Base-by-base conservation (phyloP, 2,113 vertebrate genomes). In the Oophaga pumilio region DNA sequence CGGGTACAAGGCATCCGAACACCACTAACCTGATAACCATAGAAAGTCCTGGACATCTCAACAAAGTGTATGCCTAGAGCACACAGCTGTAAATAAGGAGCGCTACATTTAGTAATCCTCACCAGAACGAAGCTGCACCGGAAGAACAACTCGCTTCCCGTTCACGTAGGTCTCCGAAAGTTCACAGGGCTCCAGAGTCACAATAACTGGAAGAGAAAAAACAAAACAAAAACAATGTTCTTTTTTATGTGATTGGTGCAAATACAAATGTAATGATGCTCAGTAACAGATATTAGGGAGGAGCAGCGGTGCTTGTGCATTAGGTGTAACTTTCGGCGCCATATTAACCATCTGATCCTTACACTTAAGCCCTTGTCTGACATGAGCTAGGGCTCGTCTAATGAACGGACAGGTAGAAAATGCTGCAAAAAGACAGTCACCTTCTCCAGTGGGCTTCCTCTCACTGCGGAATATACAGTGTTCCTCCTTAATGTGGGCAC, bases 101-200 rank as follows among this genome's bases (percentile, higher is more conserved):
- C 53, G 9, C 33, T 0, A 43, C 33, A 43, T 43, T 43, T 43
- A 43, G 33, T 43, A 43, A 43, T 77, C 8, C 92, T 94, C 90
- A 99, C 98, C 98, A 93, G 98, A 99, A 81, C 98, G 97, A 33
- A 99, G 88, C 91, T 99, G 97, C 85, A 99, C 97, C 0, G 96
- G 93, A 76, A 96, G 95, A 26, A 94, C 93, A 56, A 99, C 98
- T 59, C 98, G 96, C 90, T 99, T 99, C 91, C 98, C 98, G 5
- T 99, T 99, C 84, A 99, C 98, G 0, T 99, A 99, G 0, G 98
- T 99, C 93, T 99, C 98, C 0, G 98, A 99, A 74, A 94, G 94
- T 85, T 98, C 97, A 89, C 98, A 99, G 43, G 98, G 98, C 89
- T 99, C 97, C 91, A 99, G 89, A 79, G 96, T 95, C 82, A 99